A percentile compares a stretch with the other conserved stretches of the same genome.
phyloP scores from a whole-genome alignment of 2,888 invertebrate genomes.

The Lymantria dispar region DNA sequence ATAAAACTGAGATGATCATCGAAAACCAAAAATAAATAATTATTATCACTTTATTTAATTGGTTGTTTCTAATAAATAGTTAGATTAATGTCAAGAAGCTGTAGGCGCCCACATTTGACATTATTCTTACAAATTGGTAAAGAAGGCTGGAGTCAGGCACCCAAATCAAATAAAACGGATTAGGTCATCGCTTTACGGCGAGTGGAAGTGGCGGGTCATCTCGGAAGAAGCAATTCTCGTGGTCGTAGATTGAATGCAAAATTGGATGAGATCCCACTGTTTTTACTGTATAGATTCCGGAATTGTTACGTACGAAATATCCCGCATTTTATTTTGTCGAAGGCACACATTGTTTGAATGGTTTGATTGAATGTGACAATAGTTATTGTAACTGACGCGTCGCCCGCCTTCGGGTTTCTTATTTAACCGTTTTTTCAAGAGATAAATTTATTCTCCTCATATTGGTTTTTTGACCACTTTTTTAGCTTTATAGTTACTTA shows the following conservation, averaged over 20 bases:
- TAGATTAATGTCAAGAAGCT: constrained; percentile 20
- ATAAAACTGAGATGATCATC: too few species aligned
- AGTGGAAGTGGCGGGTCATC: constrained; percentile 79
- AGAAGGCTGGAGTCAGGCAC: constrained; percentile 67
- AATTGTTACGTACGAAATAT: constrained; percentile 60
- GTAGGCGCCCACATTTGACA: constrained; percentile 42
- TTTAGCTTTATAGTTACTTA: constrained; percentile 30
- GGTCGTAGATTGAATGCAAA: constrained; percentile 82
- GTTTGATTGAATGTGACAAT: constrained; percentile 79
- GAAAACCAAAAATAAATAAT: too few species aligned
- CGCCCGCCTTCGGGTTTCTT: constrained; percentile 50
- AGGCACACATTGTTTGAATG: constrained; percentile 64
- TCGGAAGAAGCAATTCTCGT: constrained; percentile 76
- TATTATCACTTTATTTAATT: constrained; percentile 25
- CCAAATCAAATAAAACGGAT: constrained; percentile 80
- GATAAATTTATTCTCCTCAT: constrained; percentile 48
- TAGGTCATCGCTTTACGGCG: constrained; percentile 79
- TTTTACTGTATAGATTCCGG: constrained; percentile 72
- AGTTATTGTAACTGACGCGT: constrained; percentile 68
- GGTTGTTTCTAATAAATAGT: constrained; percentile 20
- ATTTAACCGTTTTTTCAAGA: constrained; percentile 46
- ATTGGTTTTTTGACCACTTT: constrained; percentile 43
- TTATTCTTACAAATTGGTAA: constrained; percentile 66
- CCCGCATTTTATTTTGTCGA: constrained; percentile 67
- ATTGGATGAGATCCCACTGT: constrained; percentile 79